Conservation (phyloP, 2,888 invertebrate species). For the Oscheius sp. region DNA sequence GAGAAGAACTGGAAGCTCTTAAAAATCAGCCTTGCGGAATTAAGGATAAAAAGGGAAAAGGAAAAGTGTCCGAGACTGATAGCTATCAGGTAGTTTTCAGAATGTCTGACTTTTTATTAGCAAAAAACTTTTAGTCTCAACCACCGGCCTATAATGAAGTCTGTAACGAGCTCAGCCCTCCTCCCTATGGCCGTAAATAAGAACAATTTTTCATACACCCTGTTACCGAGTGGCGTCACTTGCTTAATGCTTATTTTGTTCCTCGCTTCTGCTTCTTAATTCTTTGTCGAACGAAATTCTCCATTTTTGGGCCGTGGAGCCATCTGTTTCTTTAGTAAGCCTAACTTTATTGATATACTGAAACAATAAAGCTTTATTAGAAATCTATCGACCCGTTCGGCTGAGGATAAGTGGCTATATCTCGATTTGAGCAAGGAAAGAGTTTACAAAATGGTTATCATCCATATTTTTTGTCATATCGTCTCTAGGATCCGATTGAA, state of each 20-base stretch:
- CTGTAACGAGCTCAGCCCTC: conserved; percentile 17
- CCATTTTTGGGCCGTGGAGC: conserved; percentile 29
- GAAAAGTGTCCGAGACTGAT: background rate
- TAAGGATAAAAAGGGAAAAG: conserved; percentile 1
- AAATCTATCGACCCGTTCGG: conserved; percentile 17
- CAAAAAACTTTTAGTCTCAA: conserved; percentile 3
- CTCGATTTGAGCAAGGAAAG: conserved; percentile 26
- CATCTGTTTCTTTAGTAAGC: background rate
- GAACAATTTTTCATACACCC: too few species aligned
- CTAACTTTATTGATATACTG: background rate
- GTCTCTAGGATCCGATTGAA: background rate
- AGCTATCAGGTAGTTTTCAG: conserved; percentile 2
- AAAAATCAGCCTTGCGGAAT: too few species aligned
- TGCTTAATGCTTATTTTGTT: conserved; percentile 15
- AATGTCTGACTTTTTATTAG: background rate
- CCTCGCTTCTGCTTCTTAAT: background rate
- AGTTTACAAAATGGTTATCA: background rate
- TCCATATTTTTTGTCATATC: background rate
- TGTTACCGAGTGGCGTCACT: conserved; percentile 20
- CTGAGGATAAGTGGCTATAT: background rate
- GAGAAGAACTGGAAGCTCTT: too few species aligned
- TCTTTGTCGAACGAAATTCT: conserved; percentile 17
- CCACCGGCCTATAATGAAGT: conserved; percentile 27
- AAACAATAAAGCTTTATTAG: conserved; percentile 16
- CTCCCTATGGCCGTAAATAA: conserved; percentile 15